A percentile compares a stretch with the other conserved stretches of the same genome.
phyloP scores from a whole-genome alignment of 2,888 invertebrate species.

The Spodoptera littoralis region DNA sequence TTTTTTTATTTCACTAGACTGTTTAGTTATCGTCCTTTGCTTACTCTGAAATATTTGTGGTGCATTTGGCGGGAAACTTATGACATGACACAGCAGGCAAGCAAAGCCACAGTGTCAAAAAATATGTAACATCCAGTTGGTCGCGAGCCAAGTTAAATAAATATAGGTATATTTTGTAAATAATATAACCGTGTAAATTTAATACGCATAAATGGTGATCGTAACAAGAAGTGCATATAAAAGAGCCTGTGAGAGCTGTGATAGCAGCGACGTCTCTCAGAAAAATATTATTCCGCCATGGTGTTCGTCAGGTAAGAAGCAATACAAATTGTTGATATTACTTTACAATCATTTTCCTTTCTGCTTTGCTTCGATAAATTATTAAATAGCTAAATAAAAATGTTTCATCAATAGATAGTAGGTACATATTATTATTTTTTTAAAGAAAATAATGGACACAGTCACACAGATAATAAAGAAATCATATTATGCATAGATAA shows the following conservation, averaged over 20 bases:
- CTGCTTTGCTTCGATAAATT: too few relatives aligned
- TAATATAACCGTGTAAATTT: slow-evolving; percentile 9
- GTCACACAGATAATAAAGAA: too few relatives aligned
- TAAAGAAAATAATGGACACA: too few relatives aligned
- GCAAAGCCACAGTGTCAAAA: slow-evolving; percentile 21
- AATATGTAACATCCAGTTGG: slow-evolving; percentile 45
- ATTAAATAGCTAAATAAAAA: too few relatives aligned
- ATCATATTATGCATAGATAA: not conserved
- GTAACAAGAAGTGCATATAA: slow-evolving; percentile 67
- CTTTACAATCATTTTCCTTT: too few relatives aligned
- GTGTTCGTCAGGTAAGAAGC: slow-evolving; percentile 75
- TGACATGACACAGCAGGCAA: slow-evolving; percentile 4
- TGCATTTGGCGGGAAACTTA: slow-evolving; percentile 31
- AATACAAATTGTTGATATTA: not conserved
- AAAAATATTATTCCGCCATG: slow-evolving; percentile 74
- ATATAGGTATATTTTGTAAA: slow-evolving; percentile 18
- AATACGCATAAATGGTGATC: slow-evolving; percentile 66
- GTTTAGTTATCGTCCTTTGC: slow-evolving; percentile 4
- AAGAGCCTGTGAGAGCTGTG: slow-evolving; percentile 67
- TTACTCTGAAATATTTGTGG: slow-evolving; percentile 6
- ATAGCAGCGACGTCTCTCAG: slow-evolving; percentile 67
- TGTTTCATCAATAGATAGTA: too few relatives aligned
- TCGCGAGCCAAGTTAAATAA: slow-evolving; percentile 22
- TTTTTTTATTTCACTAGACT: slow-evolving; percentile 1
- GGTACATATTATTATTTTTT: too few relatives aligned